phyloP scores from a whole-genome alignment of 2,888 invertebrate species.

The Apantesis nais region DNA sequence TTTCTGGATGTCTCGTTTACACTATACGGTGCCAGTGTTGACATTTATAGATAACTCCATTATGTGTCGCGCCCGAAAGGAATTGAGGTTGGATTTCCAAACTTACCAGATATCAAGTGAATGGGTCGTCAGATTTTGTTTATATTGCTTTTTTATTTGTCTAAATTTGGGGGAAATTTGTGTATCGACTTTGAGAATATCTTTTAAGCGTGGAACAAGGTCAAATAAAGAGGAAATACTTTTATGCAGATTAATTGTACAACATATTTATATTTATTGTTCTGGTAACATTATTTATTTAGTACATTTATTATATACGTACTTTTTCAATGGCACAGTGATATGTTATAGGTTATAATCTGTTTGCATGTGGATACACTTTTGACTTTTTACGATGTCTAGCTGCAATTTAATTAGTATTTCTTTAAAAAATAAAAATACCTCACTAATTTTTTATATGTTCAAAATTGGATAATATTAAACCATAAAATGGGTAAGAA shows the following conservation, averaged over 20 bases:
- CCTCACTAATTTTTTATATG: too few species aligned
- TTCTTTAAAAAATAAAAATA: too few species aligned
- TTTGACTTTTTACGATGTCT: too few species aligned
- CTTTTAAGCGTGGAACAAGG: background rate
- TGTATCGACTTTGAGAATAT: background rate
- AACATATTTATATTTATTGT: background rate
- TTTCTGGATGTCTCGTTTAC: slow-evolving; percentile 46
- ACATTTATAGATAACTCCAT: slow-evolving; percentile 53
- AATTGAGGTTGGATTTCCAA: slow-evolving; percentile 33
- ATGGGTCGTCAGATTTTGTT: background rate
- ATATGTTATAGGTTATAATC: too few species aligned
- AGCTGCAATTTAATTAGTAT: too few species aligned
- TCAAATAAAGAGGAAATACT: background rate
- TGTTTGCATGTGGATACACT: too few species aligned
- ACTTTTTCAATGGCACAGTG: too few species aligned
- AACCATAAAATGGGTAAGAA: too few species aligned
- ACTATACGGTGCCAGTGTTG: slow-evolving; percentile 43
- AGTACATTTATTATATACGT: too few species aligned
- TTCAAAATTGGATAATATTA: too few species aligned
- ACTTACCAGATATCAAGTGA: slow-evolving; percentile 16
- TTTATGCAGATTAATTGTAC: background rate
- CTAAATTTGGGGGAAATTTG: background rate
- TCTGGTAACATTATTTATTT: too few species aligned
- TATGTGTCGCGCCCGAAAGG: slow-evolving; percentile 36
- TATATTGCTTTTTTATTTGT: slow-evolving; percentile 1